Conservation (phyloP, 2,888 invertebrate genomes). For the Microchrysa polita region DNA sequence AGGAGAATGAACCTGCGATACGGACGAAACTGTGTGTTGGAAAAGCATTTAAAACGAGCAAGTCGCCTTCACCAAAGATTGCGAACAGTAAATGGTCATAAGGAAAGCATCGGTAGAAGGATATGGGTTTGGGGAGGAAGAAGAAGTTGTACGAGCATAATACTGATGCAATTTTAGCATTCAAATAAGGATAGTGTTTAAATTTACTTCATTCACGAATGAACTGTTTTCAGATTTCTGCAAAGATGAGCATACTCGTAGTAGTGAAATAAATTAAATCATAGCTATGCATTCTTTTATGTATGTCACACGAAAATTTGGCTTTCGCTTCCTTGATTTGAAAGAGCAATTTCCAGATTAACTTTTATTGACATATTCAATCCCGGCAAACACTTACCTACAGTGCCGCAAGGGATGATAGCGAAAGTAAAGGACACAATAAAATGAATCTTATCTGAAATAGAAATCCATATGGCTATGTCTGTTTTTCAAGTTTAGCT, state of each 20-base stretch:
- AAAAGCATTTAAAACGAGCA: not conserved
- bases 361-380: slow-evolving; percentile 52
- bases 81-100: slow-evolving; percentile 33
- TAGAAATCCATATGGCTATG: slow-evolving; percentile 52
- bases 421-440: slow-evolving; percentile 50
- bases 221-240: not conserved
- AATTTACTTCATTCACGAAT: too few species aligned
- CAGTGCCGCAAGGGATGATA: slow-evolving; percentile 40
- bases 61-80: not conserved
- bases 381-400: slow-evolving; percentile 50
- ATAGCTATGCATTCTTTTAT: not conserved
- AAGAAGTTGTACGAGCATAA: not conserved
- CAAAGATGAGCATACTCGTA: too few species aligned
- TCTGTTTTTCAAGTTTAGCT: too few species aligned
- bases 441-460: slow-evolving; percentile 52
- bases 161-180: not conserved
- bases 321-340: too few species aligned
- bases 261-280: too few species aligned
- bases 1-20: not conserved
- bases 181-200: too few species aligned
- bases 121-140: not conserved
- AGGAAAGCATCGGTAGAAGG: not conserved
- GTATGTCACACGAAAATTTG: slow-evolving; percentile 26
- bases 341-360: slow-evolving; percentile 52
- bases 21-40: not conserved